Evolutionary conservation across 2,113 vertebrate species (phyloP).

Genomic region (Xiphophorus hellerii): DNA sequence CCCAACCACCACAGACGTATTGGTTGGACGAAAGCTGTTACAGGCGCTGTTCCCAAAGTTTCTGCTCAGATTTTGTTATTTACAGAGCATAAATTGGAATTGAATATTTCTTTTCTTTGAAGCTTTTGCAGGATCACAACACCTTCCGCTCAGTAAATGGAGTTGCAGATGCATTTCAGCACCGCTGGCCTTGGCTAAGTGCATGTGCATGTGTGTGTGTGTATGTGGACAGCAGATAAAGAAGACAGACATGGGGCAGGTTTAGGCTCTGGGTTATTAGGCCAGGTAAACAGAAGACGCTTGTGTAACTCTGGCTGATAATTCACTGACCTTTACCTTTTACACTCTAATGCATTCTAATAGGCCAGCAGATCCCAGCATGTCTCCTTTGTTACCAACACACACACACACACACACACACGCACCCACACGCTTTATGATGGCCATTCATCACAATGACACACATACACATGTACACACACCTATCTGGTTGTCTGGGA

Average conservation of each 20-base stretch:
- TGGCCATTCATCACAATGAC: constrained; percentile 4
- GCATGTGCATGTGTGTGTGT: neutral
- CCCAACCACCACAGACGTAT: neutral
- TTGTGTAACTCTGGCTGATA: constrained; percentile 72
- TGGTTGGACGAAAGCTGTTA: neutral
- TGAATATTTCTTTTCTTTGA: constrained; percentile 14
- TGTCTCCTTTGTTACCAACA: constrained; percentile 33
- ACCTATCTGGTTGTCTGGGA: constrained; percentile 54
- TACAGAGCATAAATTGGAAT: constrained; percentile 22
- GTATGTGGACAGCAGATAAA: constrained; percentile 1
- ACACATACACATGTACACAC: constrained; percentile 30
- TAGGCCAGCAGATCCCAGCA: constrained; percentile 47
- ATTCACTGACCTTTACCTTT: constrained; percentile 76
- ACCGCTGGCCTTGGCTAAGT: constrained; percentile 2
- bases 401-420: constrained; percentile 24
- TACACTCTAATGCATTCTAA: constrained; percentile 72
- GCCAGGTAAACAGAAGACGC: constrained; percentile 61
- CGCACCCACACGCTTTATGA: constrained; percentile 24
- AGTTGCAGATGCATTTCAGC: constrained; percentile 29
- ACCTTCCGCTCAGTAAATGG: neutral
- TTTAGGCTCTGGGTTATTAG: constrained; percentile 61
- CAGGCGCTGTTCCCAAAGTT: neutral
- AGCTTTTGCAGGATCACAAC: constrained; percentile 17
- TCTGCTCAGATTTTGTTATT: constrained; percentile 3
- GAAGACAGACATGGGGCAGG: constrained; percentile 35